phyloP scores from a whole-genome alignment of 1,140 invertebrate genomes.

The Littorina saxatilis region DNA sequence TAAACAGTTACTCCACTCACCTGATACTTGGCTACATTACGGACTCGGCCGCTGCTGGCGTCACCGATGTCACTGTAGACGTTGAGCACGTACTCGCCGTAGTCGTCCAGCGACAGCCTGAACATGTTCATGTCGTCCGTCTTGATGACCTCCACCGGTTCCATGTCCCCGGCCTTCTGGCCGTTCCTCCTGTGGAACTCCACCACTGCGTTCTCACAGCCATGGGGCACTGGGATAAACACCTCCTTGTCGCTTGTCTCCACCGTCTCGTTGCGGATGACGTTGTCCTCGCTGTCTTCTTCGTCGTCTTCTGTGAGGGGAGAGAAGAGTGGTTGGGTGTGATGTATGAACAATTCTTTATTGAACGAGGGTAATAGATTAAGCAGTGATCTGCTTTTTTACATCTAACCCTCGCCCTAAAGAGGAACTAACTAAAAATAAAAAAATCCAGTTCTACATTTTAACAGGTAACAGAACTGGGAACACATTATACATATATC shows the following conservation, averaged over 20 bases:
- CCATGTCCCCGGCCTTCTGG: conserved; percentile 53
- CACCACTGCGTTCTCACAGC: conserved; percentile 58
- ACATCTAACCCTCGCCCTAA: too few relatives aligned
- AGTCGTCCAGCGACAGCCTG: conserved; percentile 60
- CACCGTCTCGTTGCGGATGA: conserved; percentile 62
- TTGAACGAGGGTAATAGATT: too few relatives aligned
- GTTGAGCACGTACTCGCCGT: conserved; percentile 70
- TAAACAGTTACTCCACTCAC: too few relatives aligned
- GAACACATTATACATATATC: too few relatives aligned
- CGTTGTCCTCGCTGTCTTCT: conserved; percentile 40
- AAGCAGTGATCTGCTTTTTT: too few relatives aligned
- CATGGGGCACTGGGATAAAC: conserved; percentile 60
- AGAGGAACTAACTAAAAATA: too few relatives aligned
- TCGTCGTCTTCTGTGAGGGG: neutral
- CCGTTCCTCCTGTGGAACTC: conserved; percentile 63
- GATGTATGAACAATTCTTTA: too few relatives aligned
- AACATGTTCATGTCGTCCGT: conserved; percentile 60
- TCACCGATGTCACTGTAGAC: conserved; percentile 57
- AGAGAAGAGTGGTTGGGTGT: too few relatives aligned
- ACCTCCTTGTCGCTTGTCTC: conserved; percentile 65
- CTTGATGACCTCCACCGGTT: conserved; percentile 57
- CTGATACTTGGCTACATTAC: conserved; percentile 67
- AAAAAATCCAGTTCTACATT: too few relatives aligned
- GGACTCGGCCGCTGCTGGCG: conserved; percentile 18
- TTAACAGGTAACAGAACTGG: too few relatives aligned